Conservation (phyloP, 2,888 invertebrate species). For the Teleiodes luculella region DNA sequence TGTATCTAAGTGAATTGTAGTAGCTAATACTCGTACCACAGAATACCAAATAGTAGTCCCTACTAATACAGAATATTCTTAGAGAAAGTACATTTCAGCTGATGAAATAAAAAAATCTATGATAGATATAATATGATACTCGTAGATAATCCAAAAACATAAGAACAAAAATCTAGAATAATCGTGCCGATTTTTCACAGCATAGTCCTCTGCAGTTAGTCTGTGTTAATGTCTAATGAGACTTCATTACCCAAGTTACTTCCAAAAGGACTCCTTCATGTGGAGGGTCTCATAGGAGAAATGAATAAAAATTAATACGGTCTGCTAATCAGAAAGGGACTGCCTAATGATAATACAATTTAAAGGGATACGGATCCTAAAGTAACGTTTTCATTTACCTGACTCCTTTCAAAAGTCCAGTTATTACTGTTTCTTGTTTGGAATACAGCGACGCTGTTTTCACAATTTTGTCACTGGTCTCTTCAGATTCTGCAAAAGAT, state of each 20-base stretch:
- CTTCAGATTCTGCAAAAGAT: conserved; percentile 52
- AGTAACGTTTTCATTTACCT: conserved; percentile 52
- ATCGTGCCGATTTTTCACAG: too few species aligned
- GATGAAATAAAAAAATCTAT: too few species aligned
- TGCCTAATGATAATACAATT: not conserved
- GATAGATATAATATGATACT: too few species aligned
- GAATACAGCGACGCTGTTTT: conserved; percentile 67
- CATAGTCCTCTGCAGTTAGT: too few species aligned
- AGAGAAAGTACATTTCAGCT: too few species aligned
- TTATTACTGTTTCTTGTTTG: conserved; percentile 62
- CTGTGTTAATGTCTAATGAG: conserved; percentile 2
- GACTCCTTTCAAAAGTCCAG: conserved; percentile 79
- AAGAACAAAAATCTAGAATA: too few species aligned
- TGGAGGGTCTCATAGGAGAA: not conserved
- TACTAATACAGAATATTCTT: too few species aligned
- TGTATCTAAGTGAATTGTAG: too few species aligned
- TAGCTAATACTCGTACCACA: too few species aligned
- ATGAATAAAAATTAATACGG: conserved; percentile 3
- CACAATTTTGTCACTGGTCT: conserved; percentile 62
- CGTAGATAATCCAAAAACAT: too few species aligned
- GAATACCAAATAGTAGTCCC: too few species aligned
- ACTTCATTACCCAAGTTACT: not conserved
- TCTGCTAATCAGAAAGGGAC: conserved; percentile 6
- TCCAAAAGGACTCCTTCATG: not conserved
- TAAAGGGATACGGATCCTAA: too few species aligned